Evolutionary conservation across 2,888 invertebrate genomes (phyloP), one percentile per base, ranked within the genome.

Genomic region (Agonopterix subpropinquella): DNA sequence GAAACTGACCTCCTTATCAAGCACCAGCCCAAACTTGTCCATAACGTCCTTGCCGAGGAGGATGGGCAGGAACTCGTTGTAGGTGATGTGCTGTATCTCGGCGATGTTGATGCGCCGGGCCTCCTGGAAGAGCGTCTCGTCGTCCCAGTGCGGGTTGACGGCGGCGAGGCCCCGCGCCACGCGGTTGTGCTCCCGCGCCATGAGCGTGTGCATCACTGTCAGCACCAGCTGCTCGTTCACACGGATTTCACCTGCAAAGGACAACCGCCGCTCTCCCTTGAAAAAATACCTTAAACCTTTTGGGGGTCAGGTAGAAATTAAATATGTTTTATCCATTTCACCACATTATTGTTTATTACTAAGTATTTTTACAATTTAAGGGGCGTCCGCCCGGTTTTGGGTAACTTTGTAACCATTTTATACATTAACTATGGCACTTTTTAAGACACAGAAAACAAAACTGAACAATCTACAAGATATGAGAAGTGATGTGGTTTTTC

Each of bases 111-210:
- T 95, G 47, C 96, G 90, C 56, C 96, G 90, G 0, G 96, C 87
- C 84, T 96, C 96, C 85, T 97, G 97, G 89, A 93, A 97, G 0
- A 97, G 79, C 0, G 94, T 96, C 81, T 97, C 97, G 66, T 97
- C 97, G 67, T 96, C 95, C 97, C 97, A 97, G 73, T 96, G 96
- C 0, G 96, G 96, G 82, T 98, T 97, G 4, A 97, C 91, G 46
- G 91, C 91, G 0, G 93, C 91, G 41, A 98, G 80, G 5, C 88
- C 93, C 47, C 90, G 91, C 0, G 97, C 97, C 0, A 96, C 81
- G 52, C 96, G 90, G 80, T 98, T 98, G 77, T 98, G 98, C 72
- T 98, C 96, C 51, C 97, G 89, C 0, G 97, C 95, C 94, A 96
- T 93, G 37, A 97, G 77, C 0, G 96, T 96, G 73, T 97, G 97